Evolutionary conservation across 1,140 invertebrate genomes (phyloP).

Genomic region (Lepeophtheirus salmonis): DNA sequence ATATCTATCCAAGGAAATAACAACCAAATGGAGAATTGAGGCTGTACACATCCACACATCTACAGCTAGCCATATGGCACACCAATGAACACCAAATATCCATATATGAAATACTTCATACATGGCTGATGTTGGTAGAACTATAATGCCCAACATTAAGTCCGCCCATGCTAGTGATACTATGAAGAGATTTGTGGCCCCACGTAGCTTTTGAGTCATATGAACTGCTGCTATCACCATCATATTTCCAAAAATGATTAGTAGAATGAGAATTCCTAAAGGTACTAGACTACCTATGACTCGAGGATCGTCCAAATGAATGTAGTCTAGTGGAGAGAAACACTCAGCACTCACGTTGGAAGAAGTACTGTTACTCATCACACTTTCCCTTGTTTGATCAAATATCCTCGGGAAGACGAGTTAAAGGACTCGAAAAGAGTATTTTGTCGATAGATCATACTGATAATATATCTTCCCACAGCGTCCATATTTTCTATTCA

Average conservation of each 20-base stretch:
- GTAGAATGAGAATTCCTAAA: conserved; percentile 7
- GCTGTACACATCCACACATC: conserved; percentile 95
- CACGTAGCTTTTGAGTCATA: conserved; percentile 44
- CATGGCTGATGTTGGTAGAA: conserved; percentile 71
- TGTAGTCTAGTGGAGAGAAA: not conserved
- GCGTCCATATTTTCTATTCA: too few species aligned
- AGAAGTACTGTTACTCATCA: too few species aligned
- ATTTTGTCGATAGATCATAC: too few species aligned
- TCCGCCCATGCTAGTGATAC: conserved; percentile 80
- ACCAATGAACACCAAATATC: conserved; percentile 81
- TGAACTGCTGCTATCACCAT: conserved; percentile 11
- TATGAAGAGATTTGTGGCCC: conserved; percentile 87
- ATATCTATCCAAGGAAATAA: conserved; percentile 76
- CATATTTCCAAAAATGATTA: conserved; percentile 12
- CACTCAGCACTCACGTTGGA: too few species aligned
- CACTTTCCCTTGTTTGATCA: too few species aligned
- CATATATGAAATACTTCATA: conserved; percentile 56
- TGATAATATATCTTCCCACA: too few species aligned
- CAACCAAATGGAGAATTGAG: conserved; percentile 45
- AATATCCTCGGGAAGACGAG: too few species aligned
- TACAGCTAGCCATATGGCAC: conserved; percentile 72
- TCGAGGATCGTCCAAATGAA: conserved; percentile 3
- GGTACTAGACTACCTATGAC: conserved; percentile 9
- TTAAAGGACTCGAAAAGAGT: too few species aligned
- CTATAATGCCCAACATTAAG: conserved; percentile 66